Percentiles rank a stretch among this genome's conserved stretches.
Evolutionary conservation across 2,888 invertebrate genomes (phyloP).

Genomic region (Chrysodeixis includens): DNA sequence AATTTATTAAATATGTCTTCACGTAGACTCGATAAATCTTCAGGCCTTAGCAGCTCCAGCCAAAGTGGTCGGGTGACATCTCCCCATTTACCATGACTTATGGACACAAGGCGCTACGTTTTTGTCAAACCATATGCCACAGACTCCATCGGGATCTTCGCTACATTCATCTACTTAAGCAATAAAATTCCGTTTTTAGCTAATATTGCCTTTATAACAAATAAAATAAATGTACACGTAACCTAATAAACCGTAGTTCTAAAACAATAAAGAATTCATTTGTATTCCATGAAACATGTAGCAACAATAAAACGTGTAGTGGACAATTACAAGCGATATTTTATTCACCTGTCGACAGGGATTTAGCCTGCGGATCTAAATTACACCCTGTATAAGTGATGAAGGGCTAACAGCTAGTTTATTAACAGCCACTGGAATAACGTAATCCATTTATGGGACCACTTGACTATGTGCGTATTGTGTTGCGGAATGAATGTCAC

Average conservation of each 20-base stretch:
- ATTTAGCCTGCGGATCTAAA: background rate
- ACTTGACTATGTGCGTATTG: background rate
- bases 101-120: constrained; percentile 69
- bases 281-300: background rate
- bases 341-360: constrained; percentile 3
- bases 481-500: constrained; percentile 1
- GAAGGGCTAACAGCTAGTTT: constrained; percentile 7
- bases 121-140: constrained; percentile 68
- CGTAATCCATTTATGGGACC: constrained; percentile 4
- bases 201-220: no score
- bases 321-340: constrained; percentile 1
- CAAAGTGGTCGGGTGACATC: constrained; percentile 71
- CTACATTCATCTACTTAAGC: constrained; percentile 48
- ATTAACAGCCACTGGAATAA: constrained; percentile 4
- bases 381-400: constrained; percentile 4
- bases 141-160: constrained; percentile 55
- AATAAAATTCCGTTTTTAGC: constrained; percentile 21
- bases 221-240: no score
- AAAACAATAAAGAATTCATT: background rate
- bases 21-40: constrained; percentile 75
- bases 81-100: constrained; percentile 73
- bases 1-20: constrained; percentile 73
- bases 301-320: background rate
- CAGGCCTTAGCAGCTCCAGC: constrained; percentile 67
- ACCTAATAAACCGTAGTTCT: no score